A percentile compares a stretch with the other conserved stretches of the same genome.
These are phyloP conservation scores for Platichthys flesus DNA, from an alignment of 2,113 vertebrate species.

Conservation along the genomic window DNA sequence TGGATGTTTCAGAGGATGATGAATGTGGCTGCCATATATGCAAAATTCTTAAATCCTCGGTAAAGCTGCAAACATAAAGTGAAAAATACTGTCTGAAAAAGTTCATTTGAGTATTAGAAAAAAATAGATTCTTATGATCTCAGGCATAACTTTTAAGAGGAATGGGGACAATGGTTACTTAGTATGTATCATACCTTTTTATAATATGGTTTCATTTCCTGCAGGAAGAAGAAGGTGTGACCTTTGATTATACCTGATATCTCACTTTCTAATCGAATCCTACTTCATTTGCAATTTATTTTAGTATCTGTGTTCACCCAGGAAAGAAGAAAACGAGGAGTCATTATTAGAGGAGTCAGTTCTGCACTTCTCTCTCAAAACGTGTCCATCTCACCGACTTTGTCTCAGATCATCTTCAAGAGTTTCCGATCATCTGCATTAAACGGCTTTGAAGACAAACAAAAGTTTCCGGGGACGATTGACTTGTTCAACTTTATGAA, in stretches of 20 bases:
- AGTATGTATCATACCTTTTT: not conserved
- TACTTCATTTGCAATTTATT: too few species aligned
- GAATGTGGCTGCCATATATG: not conserved
- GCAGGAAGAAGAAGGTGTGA: not conserved
- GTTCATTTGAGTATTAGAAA: not conserved
- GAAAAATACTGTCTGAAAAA: not conserved
- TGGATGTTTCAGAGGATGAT: conserved; percentile 36
- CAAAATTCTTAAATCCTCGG: not conserved
- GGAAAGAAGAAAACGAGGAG: too few species aligned
- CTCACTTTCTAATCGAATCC: not conserved
- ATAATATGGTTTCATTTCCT: not conserved
- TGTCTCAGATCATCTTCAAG: too few species aligned
- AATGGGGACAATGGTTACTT: not conserved
- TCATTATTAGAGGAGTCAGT: too few species aligned
- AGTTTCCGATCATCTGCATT: not conserved
- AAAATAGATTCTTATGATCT: not conserved
- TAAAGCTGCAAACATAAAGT: not conserved
- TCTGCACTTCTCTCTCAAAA: too few species aligned
- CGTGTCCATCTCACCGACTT: too few species aligned
- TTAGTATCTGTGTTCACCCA: too few species aligned
- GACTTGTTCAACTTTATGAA: conserved; percentile 18
- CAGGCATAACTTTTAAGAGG: not conserved
- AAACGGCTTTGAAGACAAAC: not conserved
- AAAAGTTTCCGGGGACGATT: conserved; percentile 21
- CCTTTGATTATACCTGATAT: not conserved